Evolutionary conservation across 2,113 vertebrate genomes (phyloP), one percentile per base, ranked within the genome.

Genomic region (Lycaon pictus): DNA sequence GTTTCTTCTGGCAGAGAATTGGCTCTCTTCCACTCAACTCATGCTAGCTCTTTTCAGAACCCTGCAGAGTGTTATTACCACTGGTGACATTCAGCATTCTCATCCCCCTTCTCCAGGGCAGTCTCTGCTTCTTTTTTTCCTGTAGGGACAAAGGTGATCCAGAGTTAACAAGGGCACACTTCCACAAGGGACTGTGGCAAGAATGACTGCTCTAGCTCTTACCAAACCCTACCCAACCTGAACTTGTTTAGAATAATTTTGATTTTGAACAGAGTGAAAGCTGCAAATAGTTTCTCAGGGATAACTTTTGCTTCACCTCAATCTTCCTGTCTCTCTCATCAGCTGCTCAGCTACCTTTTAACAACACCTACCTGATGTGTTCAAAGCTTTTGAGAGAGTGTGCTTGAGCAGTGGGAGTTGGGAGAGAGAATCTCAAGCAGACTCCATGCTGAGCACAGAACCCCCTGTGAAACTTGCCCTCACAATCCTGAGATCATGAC

Each of bases 71-170:
- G 20, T 53, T 74, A 98, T 99, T 98, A 99, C 99, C 99, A 99
- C 93, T 99, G 99, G 97, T 99, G 99, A 98, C 99, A 99, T 62
- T 99, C 99, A 0, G 99, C 99, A 27, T 98, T 99, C 62, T 99
- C 98, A 67, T 98, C 98, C 62, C 98, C 99, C 60, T 98, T 99
- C 98, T 98, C 98, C 97, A 99, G 98, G 69, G 99, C 99, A 3
- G 95, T 71, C 96, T 99, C 99, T 0, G 99, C 98, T 96, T 98
- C 99, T 97, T 99, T 99, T 81, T 98, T 99, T 97, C 99, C 99
- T 99, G 95, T n/a, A 98, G 97, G 37, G 43, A 58, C 82, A 76
- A 88, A 0, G 37, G 55, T 48, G 43, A 88, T 23, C 27, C 65
- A 74, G 63, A 67, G 48, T 96, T 85, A 53, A 58, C 29, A 58